Conservation (phyloP, 2,797 vertebrate species). For the Miichthys miiuy region DNA sequence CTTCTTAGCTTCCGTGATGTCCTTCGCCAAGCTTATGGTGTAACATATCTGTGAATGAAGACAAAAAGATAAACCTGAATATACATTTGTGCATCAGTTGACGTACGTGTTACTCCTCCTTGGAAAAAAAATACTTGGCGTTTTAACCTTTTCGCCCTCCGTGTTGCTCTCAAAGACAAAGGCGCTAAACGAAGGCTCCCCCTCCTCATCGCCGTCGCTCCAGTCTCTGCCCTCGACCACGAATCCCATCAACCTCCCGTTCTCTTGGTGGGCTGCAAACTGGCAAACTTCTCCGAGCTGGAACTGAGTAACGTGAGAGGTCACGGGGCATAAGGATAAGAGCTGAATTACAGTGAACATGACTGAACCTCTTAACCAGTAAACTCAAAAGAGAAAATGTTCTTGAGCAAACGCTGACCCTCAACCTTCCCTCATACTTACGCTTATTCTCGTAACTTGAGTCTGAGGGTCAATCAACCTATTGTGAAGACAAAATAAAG, state of each 20-base stretch:
- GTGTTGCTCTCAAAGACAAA: slow-evolving; percentile 98
- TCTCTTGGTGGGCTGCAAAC: slow-evolving; percentile 96
- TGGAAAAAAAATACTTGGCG: not conserved
- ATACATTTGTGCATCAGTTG: not conserved
- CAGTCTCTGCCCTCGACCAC: slow-evolving; percentile 88
- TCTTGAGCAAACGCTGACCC: not conserved
- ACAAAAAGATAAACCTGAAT: slow-evolving; percentile 1
- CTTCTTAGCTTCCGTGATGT: slow-evolving; percentile 94
- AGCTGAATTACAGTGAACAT: not conserved
- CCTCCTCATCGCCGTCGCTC: slow-evolving; percentile 79
- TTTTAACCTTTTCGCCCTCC: slow-evolving; percentile 95
- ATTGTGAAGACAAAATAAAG: slow-evolving; percentile 38
- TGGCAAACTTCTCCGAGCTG: slow-evolving; percentile 91
- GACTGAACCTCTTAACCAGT: not conserved
- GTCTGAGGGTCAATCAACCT: slow-evolving; percentile 99
- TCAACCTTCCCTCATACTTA: slow-evolving; percentile 82
- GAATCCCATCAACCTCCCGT: slow-evolving; percentile 94
- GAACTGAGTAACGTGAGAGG: slow-evolving; percentile 84
- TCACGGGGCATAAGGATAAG: not conserved
- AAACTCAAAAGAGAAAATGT: not conserved
- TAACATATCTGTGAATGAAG: slow-evolving; percentile 92
- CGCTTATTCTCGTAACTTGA: slow-evolving; percentile 94
- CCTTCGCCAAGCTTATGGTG: slow-evolving; percentile 95
- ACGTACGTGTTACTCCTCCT: not conserved
- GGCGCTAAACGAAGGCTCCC: slow-evolving; percentile 88